Evolutionary conservation across 2,797 vertebrate genomes (phyloP), one percentile per base, ranked within the genome.

Genomic region (Gila robusta): DNA sequence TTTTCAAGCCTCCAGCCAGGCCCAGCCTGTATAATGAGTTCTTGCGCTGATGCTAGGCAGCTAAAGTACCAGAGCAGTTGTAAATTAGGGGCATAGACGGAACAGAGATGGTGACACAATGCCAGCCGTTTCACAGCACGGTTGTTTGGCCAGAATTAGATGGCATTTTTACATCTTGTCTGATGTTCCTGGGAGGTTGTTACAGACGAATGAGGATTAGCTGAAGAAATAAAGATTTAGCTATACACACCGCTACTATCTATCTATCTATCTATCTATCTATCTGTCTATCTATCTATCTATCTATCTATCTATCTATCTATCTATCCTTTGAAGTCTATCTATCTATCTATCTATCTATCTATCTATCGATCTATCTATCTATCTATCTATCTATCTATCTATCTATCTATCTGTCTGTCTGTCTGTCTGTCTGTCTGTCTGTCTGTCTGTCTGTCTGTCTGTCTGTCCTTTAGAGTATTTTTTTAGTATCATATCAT

Each of bases 21-120:
- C 89, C 89, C 82, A 84, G 82, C 84, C 82, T 74, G 88, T 89
- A 91, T 93, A 94, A 95, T 94, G 93, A 94, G 91, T 93, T 87
- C 85, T 81, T 89, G 90, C 91, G 89, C 88, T 87, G 91, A 92
- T 91, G 92, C 87, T 87, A 79, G 79, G 82, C 92, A 64, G 84
- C 91, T 91, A 89, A 86, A 87, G 71, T 56, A 82, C 49, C 79
- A 11, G 37, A 56, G n/a, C 71, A 12, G 37, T 54, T 66, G 71
- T 47, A 67, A 86, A 81, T 79, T 41, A 85, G 81, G 81, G 67
- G 62, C 56, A 78, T 28, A 47, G 79, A 77, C n/a, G 19, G 83
- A 64, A 79, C 28, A 77, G 64, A 76, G 28, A 77, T 70, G 32
- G 67, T 77, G 80, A 78, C 81, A 78, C 71, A 14, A 74, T 83